A percentile compares a stretch with the other conserved stretches of the same genome.
These are phyloP conservation scores for Mesocentrotus franciscanus DNA, from an alignment of 53 echinoderm and acorn worm genomes.

Conservation along the genomic window DNA sequence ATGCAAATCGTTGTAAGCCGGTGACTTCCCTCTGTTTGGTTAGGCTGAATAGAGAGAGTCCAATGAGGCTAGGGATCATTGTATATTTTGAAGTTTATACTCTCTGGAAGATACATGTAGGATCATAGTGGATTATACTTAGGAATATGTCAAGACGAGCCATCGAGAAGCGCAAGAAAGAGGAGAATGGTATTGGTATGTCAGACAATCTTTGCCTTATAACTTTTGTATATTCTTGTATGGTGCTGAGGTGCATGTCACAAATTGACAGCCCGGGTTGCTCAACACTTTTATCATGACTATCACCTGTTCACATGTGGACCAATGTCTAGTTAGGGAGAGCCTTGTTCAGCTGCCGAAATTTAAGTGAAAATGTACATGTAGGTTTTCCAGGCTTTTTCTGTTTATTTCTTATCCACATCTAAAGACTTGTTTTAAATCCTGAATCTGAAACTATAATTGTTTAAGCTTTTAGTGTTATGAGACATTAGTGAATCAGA, in stretches of 20 bases:
- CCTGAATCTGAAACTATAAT: not conserved
- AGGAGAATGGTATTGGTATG: constrained; percentile 19
- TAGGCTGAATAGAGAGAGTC: not conserved
- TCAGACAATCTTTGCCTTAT: not conserved
- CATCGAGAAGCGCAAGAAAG: constrained; percentile 26
- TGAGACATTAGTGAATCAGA: not conserved
- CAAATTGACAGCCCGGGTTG: not conserved
- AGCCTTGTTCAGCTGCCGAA: too few species aligned
- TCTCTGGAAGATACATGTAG: not conserved
- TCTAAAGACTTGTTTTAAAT: not conserved
- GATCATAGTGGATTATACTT: constrained; percentile 1
- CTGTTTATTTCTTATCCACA: not conserved
- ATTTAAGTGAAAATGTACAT: too few species aligned
- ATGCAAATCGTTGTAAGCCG: constrained; percentile 26
- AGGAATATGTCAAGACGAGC: constrained; percentile 53
- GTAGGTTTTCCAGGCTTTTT: not conserved
- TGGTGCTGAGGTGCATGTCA: not conserved
- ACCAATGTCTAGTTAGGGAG: not conserved
- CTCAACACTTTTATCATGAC: not conserved
- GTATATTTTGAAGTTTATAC: not conserved
- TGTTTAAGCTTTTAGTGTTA: not conserved
- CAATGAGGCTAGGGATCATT: not conserved
- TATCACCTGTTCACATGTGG: not conserved
- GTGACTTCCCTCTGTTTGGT: constrained; percentile 28
- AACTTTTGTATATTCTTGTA: not conserved